Percentiles rank a stretch among this genome's conserved stretches.
Conservation (phyloP, 37 sponge, comb jelly and placozoan species). For the Eunapius fragilis region DNA sequence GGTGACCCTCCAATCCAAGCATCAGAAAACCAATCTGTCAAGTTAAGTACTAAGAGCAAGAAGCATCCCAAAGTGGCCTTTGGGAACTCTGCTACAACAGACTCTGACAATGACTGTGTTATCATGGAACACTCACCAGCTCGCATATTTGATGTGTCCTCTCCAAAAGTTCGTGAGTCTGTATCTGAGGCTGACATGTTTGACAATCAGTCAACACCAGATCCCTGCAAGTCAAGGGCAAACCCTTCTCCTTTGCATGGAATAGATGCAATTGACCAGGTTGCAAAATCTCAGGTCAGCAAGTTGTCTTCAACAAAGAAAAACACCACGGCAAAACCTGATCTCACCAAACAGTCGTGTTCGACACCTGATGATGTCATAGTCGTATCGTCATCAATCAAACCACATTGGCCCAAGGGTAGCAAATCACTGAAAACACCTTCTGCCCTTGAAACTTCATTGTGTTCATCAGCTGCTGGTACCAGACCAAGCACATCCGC, state of each 20-base stretch:
- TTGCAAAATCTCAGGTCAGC: background rate
- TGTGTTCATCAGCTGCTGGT: background rate
- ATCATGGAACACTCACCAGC: background rate
- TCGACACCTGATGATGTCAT: background rate
- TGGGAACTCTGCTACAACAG: background rate
- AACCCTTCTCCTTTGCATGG: background rate
- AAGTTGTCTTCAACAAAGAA: background rate
- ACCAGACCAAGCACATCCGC: too few species aligned
- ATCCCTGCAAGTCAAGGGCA: background rate
- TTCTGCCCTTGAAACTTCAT: background rate
- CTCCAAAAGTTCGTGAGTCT: background rate
- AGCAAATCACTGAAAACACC: background rate
- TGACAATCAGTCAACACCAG: background rate
- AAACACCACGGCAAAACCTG: background rate
- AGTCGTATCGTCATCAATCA: background rate
- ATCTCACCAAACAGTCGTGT: background rate
- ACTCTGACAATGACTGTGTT: background rate
- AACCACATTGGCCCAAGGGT: background rate
- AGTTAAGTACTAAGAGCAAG: background rate
- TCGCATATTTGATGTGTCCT: background rate
- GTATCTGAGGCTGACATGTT: background rate
- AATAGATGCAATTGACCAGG: background rate
- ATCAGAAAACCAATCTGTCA: background rate
- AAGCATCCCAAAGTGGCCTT: background rate
- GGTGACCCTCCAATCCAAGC: background rate